Evolutionary conservation across 2,888 invertebrate genomes (phyloP).

Genomic region (Biston stratarius): DNA sequence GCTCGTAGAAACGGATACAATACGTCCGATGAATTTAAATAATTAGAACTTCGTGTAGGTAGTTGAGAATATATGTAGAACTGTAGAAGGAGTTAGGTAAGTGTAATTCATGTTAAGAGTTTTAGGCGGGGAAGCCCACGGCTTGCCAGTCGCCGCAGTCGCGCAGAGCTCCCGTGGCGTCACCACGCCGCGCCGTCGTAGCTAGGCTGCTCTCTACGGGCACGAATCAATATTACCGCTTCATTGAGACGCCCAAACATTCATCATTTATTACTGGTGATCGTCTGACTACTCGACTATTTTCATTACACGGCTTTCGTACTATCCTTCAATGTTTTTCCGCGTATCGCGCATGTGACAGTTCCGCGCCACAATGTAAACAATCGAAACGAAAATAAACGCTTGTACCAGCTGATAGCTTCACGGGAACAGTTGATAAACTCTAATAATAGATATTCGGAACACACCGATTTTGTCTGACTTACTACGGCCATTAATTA

Average conservation of each 20-base stretch:
- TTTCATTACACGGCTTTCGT: neutral
- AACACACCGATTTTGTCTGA: conserved; percentile 19
- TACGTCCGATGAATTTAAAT: neutral
- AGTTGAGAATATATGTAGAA: conserved; percentile 23
- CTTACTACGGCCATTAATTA: neutral
- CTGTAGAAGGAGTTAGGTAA: conserved; percentile 47
- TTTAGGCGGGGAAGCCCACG: conserved; percentile 59
- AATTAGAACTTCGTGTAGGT: neutral
- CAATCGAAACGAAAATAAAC: conserved; percentile 56
- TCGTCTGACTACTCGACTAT: neutral
- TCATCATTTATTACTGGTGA: conserved; percentile 54
- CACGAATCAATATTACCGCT: conserved; percentile 70
- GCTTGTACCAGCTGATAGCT: conserved; percentile 60
- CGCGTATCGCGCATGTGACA: conserved; percentile 47
- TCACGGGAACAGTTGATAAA: conserved; percentile 53
- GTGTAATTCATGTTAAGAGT: no score
- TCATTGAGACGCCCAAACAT: conserved; percentile 55
- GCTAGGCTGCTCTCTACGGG: conserved; percentile 53
- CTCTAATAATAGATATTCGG: conserved; percentile 41
- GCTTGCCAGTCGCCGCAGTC: conserved; percentile 63
- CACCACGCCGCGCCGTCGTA: conserved; percentile 58
- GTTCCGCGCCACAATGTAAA: conserved; percentile 55
- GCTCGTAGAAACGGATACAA: no score
- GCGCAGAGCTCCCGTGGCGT: conserved; percentile 71
- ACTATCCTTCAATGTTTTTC: conserved; percentile 23